Conservation (phyloP, 1,140 invertebrate species). For the Pogonus chalceus region DNA sequence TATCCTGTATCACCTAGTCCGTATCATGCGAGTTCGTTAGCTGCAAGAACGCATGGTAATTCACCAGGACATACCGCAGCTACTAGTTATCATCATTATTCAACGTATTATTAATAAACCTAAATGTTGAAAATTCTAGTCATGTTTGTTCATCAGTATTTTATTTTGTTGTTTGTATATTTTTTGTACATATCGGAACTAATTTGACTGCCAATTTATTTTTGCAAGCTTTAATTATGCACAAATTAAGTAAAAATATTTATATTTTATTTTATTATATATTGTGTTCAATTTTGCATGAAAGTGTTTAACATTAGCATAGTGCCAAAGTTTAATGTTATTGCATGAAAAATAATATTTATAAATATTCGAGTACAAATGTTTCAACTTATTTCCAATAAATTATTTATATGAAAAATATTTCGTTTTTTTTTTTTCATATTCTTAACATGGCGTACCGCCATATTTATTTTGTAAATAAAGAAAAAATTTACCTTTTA, state of each 20-base stretch:
- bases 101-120: constrained; percentile 27
- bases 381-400: constrained; percentile 4
- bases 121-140: constrained; percentile 4
- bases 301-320: background rate
- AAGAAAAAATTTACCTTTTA: too few species aligned
- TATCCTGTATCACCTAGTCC: constrained; percentile 30
- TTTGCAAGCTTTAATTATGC: background rate
- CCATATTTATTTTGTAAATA: too few species aligned
- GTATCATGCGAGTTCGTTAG: constrained; percentile 28
- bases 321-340: constrained; percentile 6
- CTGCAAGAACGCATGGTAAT: constrained; percentile 26
- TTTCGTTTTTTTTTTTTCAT: too few species aligned
- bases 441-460: too few species aligned
- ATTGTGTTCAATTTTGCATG: constrained; percentile 6
- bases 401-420: background rate
- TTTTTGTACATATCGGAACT: background rate
- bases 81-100: constrained; percentile 30
- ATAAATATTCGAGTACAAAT: constrained; percentile 8
- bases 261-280: background rate
- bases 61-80: constrained; percentile 21
- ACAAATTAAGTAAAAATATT: background rate
- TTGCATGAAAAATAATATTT: constrained; percentile 1
- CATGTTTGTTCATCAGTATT: constrained; percentile 1
- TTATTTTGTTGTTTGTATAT: background rate
- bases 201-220: background rate